These are phyloP conservation scores for Phenacoccus solenopsis DNA, from an alignment of 1,140 invertebrate species.

Conservation along the genomic window DNA sequence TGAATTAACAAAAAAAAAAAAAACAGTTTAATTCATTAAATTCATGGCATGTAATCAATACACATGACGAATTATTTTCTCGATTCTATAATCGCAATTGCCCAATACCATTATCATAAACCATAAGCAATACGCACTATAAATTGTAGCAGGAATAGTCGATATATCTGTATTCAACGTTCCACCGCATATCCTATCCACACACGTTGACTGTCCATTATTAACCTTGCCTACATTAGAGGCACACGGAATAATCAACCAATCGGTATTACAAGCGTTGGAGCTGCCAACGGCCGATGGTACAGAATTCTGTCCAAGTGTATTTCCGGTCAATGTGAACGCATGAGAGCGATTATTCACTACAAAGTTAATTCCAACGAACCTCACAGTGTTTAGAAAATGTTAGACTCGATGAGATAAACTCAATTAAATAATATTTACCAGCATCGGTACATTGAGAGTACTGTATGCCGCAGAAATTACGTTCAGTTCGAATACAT, in stretches of 20 bases:
- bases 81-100: no score
- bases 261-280: slow-evolving; percentile 55
- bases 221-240: slow-evolving; percentile 45
- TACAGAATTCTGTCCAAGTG: slow-evolving; percentile 41
- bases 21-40: no score
- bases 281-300: slow-evolving; percentile 49
- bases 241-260: slow-evolving; percentile 62
- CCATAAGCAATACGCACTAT: slow-evolving; percentile 37
- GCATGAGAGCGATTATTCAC: slow-evolving; percentile 48
- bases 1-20: no score
- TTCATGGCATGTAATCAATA: no score
- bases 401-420: no score
- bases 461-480: slow-evolving; percentile 79
- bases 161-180: slow-evolving; percentile 49
- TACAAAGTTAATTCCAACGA: slow-evolving; percentile 33
- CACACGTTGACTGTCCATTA: slow-evolving; percentile 39
- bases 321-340: slow-evolving; percentile 61
- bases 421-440: no score
- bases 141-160: slow-evolving; percentile 42
- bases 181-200: slow-evolving; percentile 58
- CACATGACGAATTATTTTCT: no score
- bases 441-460: slow-evolving; percentile 53
- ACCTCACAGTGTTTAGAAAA: no score
- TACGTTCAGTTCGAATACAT: slow-evolving; percentile 68
- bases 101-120: no score